A percentile compares a stretch with the other conserved stretches of the same genome.
These are phyloP conservation scores for Labroides dimidiatus DNA, from an alignment of 2,797 vertebrate species.

Conservation along the genomic window DNA sequence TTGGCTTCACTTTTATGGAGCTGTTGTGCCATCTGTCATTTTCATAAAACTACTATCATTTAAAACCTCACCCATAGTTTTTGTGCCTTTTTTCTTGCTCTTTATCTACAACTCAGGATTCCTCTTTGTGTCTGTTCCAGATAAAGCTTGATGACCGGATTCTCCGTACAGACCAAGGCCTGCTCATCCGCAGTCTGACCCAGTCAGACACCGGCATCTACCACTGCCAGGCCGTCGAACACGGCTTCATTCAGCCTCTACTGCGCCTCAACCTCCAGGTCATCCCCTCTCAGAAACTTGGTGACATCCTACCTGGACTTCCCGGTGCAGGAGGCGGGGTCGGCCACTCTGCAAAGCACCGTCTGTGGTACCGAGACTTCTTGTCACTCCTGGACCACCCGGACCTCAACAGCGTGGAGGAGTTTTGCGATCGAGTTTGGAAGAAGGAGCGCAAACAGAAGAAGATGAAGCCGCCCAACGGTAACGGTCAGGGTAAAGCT, in stretches of 20 bases:
- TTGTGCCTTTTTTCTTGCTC: neutral
- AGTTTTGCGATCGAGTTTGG: slow-evolving; percentile 99
- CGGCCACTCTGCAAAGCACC: slow-evolving; percentile 89
- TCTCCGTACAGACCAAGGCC: slow-evolving; percentile 93
- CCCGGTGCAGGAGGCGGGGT: slow-evolving; percentile 79
- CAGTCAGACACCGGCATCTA: slow-evolving; percentile 91
- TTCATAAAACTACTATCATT: no score
- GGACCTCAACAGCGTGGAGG: slow-evolving; percentile 97
- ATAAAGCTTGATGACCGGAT: slow-evolving; percentile 90
- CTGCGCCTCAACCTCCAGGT: slow-evolving; percentile 96
- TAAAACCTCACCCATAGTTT: no score
- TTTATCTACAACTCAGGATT: neutral
- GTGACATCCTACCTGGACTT: slow-evolving; percentile 92
- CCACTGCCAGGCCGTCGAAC: slow-evolving; percentile 95
- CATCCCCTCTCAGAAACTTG: slow-evolving; percentile 92
- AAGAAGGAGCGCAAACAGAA: slow-evolving; percentile 97
- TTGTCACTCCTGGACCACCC: slow-evolving; percentile 97
- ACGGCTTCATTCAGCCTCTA: slow-evolving; percentile 96
- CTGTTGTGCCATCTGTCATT: no score
- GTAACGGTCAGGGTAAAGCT: slow-evolving; percentile 52
- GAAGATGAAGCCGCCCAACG: slow-evolving; percentile 82
- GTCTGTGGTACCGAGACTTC: slow-evolving; percentile 98
- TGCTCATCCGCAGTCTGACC: slow-evolving; percentile 91
- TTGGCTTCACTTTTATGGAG: no score
- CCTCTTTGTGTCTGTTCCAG: slow-evolving; percentile 69